phyloP scores from a whole-genome alignment of 2,797 vertebrate genomes.

The Sebastes hubbsi region DNA sequence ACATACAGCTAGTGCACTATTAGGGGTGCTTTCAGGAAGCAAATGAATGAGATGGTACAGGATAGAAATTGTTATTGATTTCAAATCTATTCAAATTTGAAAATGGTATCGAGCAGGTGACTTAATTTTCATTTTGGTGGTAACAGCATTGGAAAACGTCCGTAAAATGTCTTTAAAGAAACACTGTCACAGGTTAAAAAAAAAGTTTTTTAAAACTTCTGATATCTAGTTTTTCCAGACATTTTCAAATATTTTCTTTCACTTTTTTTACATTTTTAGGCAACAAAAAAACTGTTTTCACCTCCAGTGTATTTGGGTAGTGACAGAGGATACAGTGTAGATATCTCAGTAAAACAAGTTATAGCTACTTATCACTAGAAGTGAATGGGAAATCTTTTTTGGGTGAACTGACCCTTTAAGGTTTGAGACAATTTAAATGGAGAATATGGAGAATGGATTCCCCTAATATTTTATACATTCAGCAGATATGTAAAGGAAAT shows the following conservation, averaged over 20 bases:
- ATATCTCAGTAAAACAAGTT: neutral
- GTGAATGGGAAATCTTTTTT: neutral
- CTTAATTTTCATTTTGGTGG: neutral
- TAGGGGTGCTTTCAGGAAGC: neutral
- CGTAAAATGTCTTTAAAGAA: neutral
- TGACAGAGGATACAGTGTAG: neutral
- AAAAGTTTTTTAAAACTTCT: neutral
- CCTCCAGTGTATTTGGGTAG: neutral
- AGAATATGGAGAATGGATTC: neutral
- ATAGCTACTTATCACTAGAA: neutral
- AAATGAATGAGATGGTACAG: neutral
- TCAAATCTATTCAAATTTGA: neutral
- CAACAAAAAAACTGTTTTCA: neutral
- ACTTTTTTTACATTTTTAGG: neutral
- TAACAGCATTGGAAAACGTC: neutral
- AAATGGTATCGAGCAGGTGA: neutral
- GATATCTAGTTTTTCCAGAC: neutral
- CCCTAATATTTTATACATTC: conserved; percentile 6
- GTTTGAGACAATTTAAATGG: neutral
- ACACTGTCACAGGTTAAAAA: neutral
- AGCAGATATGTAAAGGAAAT: neutral
- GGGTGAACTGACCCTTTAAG: neutral
- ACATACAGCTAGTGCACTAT: conserved; percentile 1
- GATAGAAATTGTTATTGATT: neutral
- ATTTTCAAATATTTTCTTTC: neutral